A percentile compares a stretch with the other conserved stretches of the same genome.
Conservation (phyloP, 2,113 vertebrate species). For the Oophaga pumilio region DNA sequence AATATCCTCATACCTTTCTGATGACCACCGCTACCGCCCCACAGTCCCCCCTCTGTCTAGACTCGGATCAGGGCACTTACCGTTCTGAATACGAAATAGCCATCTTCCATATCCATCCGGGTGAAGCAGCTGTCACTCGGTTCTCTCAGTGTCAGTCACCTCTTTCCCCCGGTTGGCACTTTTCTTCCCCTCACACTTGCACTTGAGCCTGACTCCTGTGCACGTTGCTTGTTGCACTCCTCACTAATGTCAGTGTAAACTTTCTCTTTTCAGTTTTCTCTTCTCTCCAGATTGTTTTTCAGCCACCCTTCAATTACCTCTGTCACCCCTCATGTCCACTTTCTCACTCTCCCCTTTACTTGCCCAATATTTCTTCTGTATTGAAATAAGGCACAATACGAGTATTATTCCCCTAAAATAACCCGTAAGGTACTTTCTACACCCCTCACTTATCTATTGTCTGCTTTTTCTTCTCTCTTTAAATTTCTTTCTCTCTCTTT, state of each 20-base stretch:
- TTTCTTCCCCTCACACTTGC: neutral
- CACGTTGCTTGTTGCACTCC: neutral
- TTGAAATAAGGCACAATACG: neutral
- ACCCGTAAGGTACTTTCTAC: neutral
- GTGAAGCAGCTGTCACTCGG: neutral
- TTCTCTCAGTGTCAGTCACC: neutral
- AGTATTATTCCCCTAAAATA: neutral
- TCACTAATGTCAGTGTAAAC: neutral
- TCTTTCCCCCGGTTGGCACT: neutral
- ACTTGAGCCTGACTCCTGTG: neutral
- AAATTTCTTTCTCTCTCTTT: constrained; percentile 52
- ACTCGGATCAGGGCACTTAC: constrained; percentile 28
- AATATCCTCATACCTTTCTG: neutral
- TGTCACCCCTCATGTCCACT: neutral
- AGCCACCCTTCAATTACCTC: constrained; percentile 13
- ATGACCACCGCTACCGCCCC: neutral
- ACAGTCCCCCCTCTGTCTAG: neutral
- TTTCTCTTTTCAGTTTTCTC: neutral
- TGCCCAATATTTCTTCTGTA: neutral
- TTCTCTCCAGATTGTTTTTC: neutral
- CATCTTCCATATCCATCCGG: constrained; percentile 55
- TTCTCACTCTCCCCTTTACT: neutral
- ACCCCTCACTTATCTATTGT: constrained; percentile 6
- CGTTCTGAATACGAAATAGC: constrained; percentile 48
- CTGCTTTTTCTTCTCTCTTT: constrained; percentile 28